Conservation (phyloP, 2,797 vertebrate genomes). For the Antennarius maculatus region DNA sequence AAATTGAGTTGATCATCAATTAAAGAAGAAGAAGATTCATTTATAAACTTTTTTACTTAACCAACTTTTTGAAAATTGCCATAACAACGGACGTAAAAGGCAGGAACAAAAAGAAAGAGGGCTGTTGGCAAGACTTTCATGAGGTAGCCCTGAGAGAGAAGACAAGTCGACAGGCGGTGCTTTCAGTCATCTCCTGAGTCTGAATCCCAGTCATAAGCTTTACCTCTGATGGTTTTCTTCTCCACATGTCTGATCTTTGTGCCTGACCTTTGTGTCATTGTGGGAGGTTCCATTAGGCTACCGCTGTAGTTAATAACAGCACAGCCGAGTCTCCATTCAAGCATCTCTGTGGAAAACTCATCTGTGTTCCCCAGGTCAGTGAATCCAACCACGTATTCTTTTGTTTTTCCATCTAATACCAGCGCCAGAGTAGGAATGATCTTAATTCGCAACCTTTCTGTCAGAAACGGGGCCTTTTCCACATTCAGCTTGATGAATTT, state of each 20-base stretch:
- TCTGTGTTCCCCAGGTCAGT: constrained; percentile 95
- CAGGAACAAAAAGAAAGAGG: constrained; percentile 15
- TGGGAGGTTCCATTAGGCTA: constrained; percentile 92
- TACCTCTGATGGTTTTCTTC: constrained; percentile 95
- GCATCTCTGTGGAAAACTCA: constrained; percentile 93
- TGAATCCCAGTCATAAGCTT: constrained; percentile 91
- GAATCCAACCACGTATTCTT: constrained; percentile 95
- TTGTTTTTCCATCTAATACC: constrained; percentile 93
- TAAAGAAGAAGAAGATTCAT: too few relatives aligned
- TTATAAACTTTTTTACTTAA: too few relatives aligned
- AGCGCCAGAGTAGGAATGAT: constrained; percentile 93
- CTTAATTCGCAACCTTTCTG: constrained; percentile 93
- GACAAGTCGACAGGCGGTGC: constrained; percentile 23
- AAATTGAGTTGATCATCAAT: too few relatives aligned
- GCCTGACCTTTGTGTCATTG: constrained; percentile 84
- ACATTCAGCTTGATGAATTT: constrained; percentile 97
- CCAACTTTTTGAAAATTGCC: not conserved
- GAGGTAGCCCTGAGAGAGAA: constrained; percentile 68
- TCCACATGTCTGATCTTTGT: constrained; percentile 93
- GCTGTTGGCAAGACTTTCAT: constrained; percentile 19
- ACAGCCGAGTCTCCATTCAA: constrained; percentile 96
- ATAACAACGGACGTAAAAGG: constrained; percentile 1
- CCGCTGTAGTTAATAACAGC: constrained; percentile 94
- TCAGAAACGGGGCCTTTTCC: constrained; percentile 95
- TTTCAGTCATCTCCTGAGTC: constrained; percentile 91